phyloP scores from a whole-genome alignment of 2,113 vertebrate genomes.

The Chloropsis hardwickii region DNA sequence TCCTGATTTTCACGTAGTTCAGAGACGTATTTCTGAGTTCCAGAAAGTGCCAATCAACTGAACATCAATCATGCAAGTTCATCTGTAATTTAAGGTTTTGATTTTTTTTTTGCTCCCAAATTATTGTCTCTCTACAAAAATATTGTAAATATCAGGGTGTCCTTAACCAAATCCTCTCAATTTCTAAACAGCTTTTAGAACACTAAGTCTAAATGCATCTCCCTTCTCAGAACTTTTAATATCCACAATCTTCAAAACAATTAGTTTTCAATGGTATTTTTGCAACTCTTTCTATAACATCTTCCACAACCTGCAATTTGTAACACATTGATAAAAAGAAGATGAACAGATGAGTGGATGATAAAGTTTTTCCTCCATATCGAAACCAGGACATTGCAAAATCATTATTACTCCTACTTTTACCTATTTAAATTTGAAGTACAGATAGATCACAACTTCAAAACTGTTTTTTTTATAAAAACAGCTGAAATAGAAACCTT shows the following conservation, averaged over 20 bases:
- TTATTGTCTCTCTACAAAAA: background rate
- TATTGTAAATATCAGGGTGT: background rate
- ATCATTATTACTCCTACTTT: background rate
- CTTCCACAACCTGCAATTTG: rapidly evolving
- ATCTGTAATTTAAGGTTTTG: background rate
- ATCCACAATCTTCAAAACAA: background rate
- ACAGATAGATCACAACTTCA: background rate
- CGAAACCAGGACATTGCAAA: background rate
- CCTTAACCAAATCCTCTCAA: background rate
- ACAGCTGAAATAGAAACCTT: background rate
- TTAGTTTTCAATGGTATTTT: background rate
- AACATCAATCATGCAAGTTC: background rate
- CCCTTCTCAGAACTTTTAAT: background rate
- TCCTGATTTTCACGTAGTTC: background rate
- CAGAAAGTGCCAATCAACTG: background rate
- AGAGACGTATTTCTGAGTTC: background rate
- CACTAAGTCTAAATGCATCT: background rate
- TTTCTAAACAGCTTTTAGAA: background rate
- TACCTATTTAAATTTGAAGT: background rate
- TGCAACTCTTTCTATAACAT: background rate
- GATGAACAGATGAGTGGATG: background rate
- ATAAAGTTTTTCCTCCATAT: background rate
- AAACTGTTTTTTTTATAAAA: rapidly evolving
- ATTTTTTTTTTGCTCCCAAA: background rate
- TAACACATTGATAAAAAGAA: background rate